Percentiles rank a stretch among this genome's conserved stretches.
These are phyloP conservation scores for Engraulis encrasicolus DNA, from an alignment of 2,113 vertebrate species.

Conservation along the genomic window DNA sequence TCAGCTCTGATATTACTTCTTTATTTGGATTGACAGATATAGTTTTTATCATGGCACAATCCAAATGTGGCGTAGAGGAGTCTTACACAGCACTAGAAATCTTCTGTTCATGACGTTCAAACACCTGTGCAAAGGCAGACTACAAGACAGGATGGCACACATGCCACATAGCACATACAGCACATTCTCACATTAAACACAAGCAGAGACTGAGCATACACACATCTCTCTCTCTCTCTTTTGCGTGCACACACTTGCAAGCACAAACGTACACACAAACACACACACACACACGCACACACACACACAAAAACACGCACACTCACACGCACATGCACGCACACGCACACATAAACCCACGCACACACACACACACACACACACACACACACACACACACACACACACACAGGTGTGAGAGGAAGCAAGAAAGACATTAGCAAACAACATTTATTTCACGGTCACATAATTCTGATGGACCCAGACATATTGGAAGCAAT, in stretches of 20 bases:
- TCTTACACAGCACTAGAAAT: no score
- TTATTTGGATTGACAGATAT: neutral
- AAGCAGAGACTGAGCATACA: neutral
- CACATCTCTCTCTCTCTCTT: no score
- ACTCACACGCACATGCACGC: neutral
- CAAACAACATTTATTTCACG: neutral
- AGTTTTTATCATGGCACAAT: no score
- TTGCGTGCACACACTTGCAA: neutral
- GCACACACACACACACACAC: neutral
- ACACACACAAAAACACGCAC: neutral
- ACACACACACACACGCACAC: neutral
- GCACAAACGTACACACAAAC: neutral
- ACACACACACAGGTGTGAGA: neutral
- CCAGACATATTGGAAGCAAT: neutral
- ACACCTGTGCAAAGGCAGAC: no score
- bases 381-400: neutral
- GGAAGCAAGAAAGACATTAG: no score
- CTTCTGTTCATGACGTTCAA: no score
- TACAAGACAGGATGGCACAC: no score
- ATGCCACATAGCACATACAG: no score
- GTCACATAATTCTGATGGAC: neutral
- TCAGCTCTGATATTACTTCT: no score
- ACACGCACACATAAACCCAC: neutral
- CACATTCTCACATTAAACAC: neutral
- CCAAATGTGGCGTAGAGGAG: no score